A percentile compares a stretch with the other conserved stretches of the same genome.
phyloP scores from a whole-genome alignment of 2,888 invertebrate genomes.

The Polyommatus icarus region DNA sequence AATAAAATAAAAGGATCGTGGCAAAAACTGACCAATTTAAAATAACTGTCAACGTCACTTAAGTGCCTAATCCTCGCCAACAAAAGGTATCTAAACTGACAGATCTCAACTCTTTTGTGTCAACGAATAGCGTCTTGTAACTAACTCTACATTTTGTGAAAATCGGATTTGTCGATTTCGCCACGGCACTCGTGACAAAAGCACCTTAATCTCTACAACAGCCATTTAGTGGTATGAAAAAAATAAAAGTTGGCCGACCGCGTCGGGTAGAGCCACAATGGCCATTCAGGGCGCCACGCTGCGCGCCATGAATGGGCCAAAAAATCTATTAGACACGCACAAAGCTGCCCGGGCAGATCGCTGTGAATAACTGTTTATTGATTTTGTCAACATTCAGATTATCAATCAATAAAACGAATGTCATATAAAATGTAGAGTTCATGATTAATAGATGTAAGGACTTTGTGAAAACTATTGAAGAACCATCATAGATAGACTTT shows the following conservation, averaged over 20 bases:
- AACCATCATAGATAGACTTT: not conserved
- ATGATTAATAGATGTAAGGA: not conserved
- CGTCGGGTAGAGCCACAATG: constrained; percentile 63
- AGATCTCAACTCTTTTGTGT: constrained; percentile 66
- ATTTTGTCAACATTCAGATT: constrained; percentile 35
- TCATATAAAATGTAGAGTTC: not conserved
- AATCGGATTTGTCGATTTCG: constrained; percentile 56
- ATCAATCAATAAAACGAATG: constrained; percentile 12
- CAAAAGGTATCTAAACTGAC: constrained; percentile 67
- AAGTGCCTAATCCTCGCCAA: constrained; percentile 59
- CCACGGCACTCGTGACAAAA: constrained; percentile 63
- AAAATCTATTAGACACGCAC: constrained; percentile 79
- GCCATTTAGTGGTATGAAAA: constrained; percentile 73
- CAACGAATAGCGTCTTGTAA: constrained; percentile 35
- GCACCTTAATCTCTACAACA: constrained; percentile 76
- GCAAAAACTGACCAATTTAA: constrained; percentile 49
- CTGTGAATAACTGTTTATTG: constrained; percentile 43
- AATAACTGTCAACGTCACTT: constrained; percentile 49
- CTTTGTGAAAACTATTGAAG: not conserved
- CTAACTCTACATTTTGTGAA: constrained; percentile 30
- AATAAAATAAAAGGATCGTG: constrained; percentile 30
- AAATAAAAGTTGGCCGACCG: constrained; percentile 75
- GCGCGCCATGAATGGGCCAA: constrained; percentile 73
- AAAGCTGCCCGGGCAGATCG: constrained; percentile 64
- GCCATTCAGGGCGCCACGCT: constrained; percentile 76